Evolutionary conservation across 1,140 invertebrate genomes (phyloP), one percentile per base, ranked within the genome.

Genomic region (Plectrocnemia conspersa): DNA sequence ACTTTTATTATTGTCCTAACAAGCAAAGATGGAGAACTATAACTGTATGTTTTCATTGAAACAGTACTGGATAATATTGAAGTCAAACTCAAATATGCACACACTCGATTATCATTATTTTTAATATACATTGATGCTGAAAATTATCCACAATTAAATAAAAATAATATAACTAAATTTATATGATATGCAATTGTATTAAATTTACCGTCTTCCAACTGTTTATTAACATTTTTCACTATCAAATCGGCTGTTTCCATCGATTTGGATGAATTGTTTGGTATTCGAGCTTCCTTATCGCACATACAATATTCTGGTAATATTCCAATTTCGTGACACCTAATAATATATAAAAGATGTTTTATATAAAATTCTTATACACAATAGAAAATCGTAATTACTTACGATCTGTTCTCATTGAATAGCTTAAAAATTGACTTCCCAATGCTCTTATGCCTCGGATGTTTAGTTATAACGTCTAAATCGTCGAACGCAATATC

Each of bases 241-340:
- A 80, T 59, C 47, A 72, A 71, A 0, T 65, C 52, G 0, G 72
- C 71, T 4, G 68, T 70, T 2, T 66, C 59, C 29, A 64, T 42
- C 7, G 64, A 46, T 6, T 78, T 68, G 5, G 62, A 38, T 0
- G 65, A 64, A 49, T 73, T 63, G 9, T 70, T 64, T 0, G 64
- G 59, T 1, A 80, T 65, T 45, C 72, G 65, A 13, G 61, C 60
- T 22, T 70, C 74, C 18, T 68, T 67, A 50, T 82, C 75, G 60
- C 86, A 88, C 36, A 81, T 80, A 62, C 85, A 88, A 76, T 81
- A 88, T 59, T 85, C 79, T 29, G 77, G 75, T 0, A 77, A 69
- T 16, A 89, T 84, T 0, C 73, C 76, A 0, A 85, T 84, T 36
- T 71, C 65, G 10, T 66, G 58, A 66, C 86, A 89, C 3, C 78